Percentiles rank a stretch among this genome's conserved stretches.
Evolutionary conservation across 2,888 invertebrate genomes (phyloP).

Genomic region (Abrostola tripartita): DNA sequence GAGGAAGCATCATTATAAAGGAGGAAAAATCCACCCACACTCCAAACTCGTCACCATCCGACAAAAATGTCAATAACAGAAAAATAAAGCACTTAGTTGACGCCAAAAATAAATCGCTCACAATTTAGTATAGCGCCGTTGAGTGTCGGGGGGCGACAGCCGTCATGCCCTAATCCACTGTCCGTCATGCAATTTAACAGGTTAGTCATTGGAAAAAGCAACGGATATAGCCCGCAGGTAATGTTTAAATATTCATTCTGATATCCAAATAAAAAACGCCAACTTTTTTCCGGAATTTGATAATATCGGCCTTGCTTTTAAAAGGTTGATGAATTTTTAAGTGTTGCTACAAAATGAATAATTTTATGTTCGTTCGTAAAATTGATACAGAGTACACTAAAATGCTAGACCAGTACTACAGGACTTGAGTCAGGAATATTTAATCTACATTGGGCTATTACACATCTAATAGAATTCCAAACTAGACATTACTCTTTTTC

Average conservation of each 20-base stretch:
- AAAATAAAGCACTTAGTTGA: constrained; percentile 17
- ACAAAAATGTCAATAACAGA: constrained; percentile 1
- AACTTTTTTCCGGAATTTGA: too few relatives aligned
- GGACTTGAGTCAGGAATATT: too few relatives aligned
- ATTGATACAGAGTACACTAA: too few relatives aligned
- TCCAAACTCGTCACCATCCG: background rate
- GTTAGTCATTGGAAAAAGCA: constrained; percentile 30
- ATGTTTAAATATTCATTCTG: constrained; percentile 21
- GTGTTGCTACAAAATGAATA: too few relatives aligned
- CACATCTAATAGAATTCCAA: too few relatives aligned
- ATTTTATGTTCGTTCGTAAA: too few relatives aligned
- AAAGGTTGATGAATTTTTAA: too few relatives aligned
- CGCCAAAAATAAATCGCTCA: constrained; percentile 40
- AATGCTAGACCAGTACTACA: too few relatives aligned
- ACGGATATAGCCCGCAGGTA: constrained; percentile 12
- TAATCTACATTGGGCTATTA: too few relatives aligned
- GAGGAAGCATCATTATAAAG: background rate
- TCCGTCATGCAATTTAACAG: constrained; percentile 31
- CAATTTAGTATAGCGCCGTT: constrained; percentile 28
- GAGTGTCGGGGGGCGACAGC: constrained; percentile 35
- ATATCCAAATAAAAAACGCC: background rate
- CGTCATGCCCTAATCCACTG: constrained; percentile 50
- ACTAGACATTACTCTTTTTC: too few relatives aligned
- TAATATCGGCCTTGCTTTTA: too few relatives aligned
- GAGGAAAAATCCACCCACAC: background rate